Conservation (phyloP, 2,113 vertebrate genomes). For the Candoia aspera region DNA sequence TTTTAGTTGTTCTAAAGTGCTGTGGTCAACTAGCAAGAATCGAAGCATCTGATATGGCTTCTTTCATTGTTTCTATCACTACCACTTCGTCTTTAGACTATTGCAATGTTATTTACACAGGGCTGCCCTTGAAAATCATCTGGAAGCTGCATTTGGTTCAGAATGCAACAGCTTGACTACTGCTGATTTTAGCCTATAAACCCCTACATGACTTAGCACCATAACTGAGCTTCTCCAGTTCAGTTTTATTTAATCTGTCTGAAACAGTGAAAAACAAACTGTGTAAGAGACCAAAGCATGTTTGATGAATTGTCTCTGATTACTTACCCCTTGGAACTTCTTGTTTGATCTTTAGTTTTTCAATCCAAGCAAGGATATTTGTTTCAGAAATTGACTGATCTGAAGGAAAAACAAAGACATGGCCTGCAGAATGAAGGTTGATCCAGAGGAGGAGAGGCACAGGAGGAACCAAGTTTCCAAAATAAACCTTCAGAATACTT, state of each 20-base stretch:
- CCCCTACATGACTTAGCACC: neutral
- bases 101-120: neutral
- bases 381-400: slow-evolving; percentile 70
- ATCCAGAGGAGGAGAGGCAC: slow-evolving; percentile 85
- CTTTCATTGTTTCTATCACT: neutral
- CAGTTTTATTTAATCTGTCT: too few species aligned
- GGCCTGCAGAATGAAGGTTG: slow-evolving; percentile 71
- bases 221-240: neutral
- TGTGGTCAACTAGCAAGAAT: neutral
- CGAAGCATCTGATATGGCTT: neutral
- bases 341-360: slow-evolving; percentile 74
- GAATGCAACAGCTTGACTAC: neutral
- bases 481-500: slow-evolving; percentile 79
- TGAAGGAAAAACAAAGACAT: slow-evolving; percentile 85
- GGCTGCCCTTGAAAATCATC: neutral
- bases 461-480: slow-evolving; percentile 71
- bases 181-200: neutral
- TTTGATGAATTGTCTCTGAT: neutral
- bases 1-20: neutral
- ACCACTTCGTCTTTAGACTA: neutral
- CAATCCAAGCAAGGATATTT: slow-evolving; percentile 83
- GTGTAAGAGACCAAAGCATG: neutral
- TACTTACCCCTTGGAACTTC: slow-evolving; percentile 83
- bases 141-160: neutral
- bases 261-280: slow-evolving; percentile 27